A percentile compares a stretch with the other conserved stretches of the same genome.
phyloP scores from a whole-genome alignment of 2,797 vertebrate species.

The Rousettus madagascariensis region DNA sequence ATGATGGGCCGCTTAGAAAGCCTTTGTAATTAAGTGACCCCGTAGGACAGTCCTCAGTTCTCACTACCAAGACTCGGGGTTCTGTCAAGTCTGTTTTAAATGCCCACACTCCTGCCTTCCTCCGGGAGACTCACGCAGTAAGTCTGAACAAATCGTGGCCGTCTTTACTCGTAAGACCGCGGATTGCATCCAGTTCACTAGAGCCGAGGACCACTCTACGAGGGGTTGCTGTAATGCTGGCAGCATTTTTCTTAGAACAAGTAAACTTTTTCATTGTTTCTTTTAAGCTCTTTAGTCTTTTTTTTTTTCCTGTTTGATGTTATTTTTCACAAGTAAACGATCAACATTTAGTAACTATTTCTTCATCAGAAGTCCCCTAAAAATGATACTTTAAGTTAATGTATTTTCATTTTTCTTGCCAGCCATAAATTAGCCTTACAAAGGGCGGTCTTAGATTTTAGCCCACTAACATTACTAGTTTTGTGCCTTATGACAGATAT shows the following conservation, averaged over 20 bases:
- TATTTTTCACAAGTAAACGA: constrained; percentile 77
- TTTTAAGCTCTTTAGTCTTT: neutral
- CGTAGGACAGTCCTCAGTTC: neutral
- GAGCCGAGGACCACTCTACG: neutral
- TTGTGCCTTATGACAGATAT: neutral
- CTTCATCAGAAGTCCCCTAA: constrained; percentile 77
- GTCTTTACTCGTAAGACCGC: neutral
- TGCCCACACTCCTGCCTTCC: neutral
- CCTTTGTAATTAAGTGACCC: neutral
- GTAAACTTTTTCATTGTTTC: neutral
- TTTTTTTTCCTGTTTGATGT: constrained; percentile 70
- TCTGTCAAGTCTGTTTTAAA: neutral
- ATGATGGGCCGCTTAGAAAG: neutral
- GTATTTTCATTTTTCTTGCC: constrained; percentile 78
- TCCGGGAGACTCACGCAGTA: neutral
- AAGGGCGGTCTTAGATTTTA: constrained; percentile 65
- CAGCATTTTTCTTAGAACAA: neutral
- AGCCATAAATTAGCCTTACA: constrained; percentile 67
- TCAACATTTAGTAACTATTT: constrained; percentile 79
- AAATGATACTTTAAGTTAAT: constrained; percentile 78
- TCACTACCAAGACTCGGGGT: neutral
- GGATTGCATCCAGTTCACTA: neutral
- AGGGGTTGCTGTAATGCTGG: neutral
- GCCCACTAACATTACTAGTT: neutral
- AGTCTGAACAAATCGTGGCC: neutral